phyloP scores from a whole-genome alignment of 2,113 vertebrate species.

The Camarhynchus parvulus region DNA sequence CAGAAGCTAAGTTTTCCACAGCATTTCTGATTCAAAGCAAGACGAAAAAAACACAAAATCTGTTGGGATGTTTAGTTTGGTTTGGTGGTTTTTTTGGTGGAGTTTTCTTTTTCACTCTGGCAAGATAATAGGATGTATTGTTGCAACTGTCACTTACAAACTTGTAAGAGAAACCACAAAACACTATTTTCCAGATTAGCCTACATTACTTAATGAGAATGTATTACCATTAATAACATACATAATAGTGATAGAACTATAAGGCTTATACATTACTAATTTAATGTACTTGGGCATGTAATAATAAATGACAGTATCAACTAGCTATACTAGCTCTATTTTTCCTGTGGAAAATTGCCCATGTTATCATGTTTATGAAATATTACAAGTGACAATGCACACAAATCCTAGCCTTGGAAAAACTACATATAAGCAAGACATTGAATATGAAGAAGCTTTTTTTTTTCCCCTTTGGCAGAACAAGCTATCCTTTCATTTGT shows the following conservation, averaged over 20 bases:
- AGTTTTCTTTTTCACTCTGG: not conserved
- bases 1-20: not conserved
- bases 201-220: not conserved
- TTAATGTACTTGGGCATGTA: not conserved
- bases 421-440: not conserved
- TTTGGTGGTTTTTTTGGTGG: not conserved
- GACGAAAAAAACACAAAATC: not conserved
- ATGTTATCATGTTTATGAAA: slow-evolving; percentile 26
- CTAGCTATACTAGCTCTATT: not conserved
- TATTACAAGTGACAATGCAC: not conserved
- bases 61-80: not conserved
- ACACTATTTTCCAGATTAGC: not conserved
- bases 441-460: not conserved
- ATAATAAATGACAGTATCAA: not conserved
- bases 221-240: not conserved
- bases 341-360: not conserved
- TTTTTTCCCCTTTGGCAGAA: not conserved
- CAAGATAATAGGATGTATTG: not conserved
- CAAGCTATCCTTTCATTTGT: slow-evolving; percentile 14
- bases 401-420: slow-evolving; percentile 28
- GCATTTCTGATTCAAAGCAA: not conserved
- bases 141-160: not conserved
- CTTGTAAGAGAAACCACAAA: not conserved
- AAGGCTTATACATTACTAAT: not conserved
- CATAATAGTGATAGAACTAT: not conserved